A percentile compares a stretch with the other conserved stretches of the same genome.
These are phyloP conservation scores for Aramus guarauna DNA, from an alignment of 2,113 vertebrate species.

Conservation along the genomic window DNA sequence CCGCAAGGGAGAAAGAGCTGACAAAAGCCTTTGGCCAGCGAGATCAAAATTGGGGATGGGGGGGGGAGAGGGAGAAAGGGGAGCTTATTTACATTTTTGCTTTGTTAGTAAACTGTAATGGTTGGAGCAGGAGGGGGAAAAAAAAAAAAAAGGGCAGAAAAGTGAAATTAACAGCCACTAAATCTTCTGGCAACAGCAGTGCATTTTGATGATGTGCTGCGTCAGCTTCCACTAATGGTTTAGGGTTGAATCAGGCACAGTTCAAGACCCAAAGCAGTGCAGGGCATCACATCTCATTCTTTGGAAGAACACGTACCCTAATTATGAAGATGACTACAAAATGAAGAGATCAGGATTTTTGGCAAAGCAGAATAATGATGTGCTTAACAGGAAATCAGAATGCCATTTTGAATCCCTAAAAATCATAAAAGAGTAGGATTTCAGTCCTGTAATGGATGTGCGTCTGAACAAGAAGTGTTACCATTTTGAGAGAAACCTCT, in stretches of 20 bases:
- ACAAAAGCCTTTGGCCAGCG: constrained; percentile 64
- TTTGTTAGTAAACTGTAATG: constrained; percentile 75
- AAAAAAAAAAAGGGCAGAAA: neutral
- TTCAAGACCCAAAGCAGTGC: constrained; percentile 17
- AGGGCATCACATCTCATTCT: neutral
- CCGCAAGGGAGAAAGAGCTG: constrained; percentile 66
- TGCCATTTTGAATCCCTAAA: neutral
- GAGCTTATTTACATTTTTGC: constrained; percentile 78
- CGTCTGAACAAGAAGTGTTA: neutral
- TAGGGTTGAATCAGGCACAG: constrained; percentile 24
- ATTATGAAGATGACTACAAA: neutral
- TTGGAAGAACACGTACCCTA: neutral
- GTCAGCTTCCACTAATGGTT: constrained; percentile 58
- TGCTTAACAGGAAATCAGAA: neutral
- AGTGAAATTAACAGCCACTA: constrained; percentile 60
- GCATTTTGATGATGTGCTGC: constrained; percentile 55
- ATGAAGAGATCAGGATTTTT: neutral
- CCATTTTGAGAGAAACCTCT: neutral
- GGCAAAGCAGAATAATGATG: constrained; percentile 5
- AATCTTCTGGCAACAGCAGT: constrained; percentile 57
- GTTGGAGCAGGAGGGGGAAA: constrained; percentile 1
- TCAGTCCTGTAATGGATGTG: neutral
- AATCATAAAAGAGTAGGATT: neutral
- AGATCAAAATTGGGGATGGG: constrained; percentile 43
- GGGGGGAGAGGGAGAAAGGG: neutral